A percentile compares a stretch with the other conserved stretches of the same genome.
Evolutionary conservation across 2,113 vertebrate genomes (phyloP).

Genomic region (Lepisosteus oculatus): DNA sequence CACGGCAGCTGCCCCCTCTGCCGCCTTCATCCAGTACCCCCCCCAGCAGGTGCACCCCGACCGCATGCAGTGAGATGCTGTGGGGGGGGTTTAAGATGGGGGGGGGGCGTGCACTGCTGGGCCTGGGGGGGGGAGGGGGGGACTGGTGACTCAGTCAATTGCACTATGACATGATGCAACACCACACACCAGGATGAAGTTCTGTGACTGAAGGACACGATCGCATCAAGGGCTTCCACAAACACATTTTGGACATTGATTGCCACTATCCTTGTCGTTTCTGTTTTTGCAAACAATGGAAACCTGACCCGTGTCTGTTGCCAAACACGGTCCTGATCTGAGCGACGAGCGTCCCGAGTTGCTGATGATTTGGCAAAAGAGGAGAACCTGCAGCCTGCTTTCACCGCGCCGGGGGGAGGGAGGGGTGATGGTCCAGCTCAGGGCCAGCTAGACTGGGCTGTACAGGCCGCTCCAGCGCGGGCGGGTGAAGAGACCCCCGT

Average conservation of each 20-base stretch:
- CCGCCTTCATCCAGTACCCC: conserved; percentile 83
- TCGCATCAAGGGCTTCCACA: conserved; percentile 52
- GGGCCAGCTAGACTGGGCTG: no score
- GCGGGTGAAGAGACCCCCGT: no score
- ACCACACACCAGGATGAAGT: conserved; percentile 36
- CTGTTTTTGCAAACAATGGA: conserved; percentile 47
- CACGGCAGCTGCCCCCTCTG: conserved; percentile 48
- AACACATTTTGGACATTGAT: conserved; percentile 48
- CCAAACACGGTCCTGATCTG: conserved; percentile 27
- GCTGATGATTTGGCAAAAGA: background rate
- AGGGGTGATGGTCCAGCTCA: background rate
- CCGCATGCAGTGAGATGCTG: conserved; percentile 76
- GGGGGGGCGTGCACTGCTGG: conserved; percentile 22
- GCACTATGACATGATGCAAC: conserved; percentile 56
- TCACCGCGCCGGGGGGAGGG: background rate
- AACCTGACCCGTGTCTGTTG: conserved; percentile 39
- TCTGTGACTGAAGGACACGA: conserved; percentile 37
- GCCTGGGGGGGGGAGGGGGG: conserved; percentile 15
- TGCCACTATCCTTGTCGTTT: conserved; percentile 36
- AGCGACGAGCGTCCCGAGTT: background rate
- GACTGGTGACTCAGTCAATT: conserved; percentile 43
- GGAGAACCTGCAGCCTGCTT: background rate
- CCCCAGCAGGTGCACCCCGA: conserved; percentile 87
- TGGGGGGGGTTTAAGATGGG: background rate
- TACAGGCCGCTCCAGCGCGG: no score